Conservation (phyloP, 2,113 vertebrate genomes). For the Sturnus vulgaris region DNA sequence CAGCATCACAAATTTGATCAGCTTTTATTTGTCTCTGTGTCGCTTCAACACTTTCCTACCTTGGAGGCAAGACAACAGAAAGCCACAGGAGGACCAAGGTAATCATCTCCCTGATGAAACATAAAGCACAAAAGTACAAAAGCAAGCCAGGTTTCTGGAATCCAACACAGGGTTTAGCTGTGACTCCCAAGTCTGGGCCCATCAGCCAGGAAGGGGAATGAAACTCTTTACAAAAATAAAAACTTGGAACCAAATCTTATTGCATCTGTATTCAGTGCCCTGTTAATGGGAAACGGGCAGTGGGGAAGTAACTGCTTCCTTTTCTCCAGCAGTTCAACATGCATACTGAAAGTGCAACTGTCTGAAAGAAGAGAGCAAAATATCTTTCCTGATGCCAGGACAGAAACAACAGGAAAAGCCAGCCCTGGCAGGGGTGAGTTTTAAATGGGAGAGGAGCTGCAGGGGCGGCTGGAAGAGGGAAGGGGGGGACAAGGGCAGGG, state of each 20-base stretch:
- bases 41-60: background rate
- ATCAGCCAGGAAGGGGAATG: background rate
- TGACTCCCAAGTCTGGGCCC: background rate
- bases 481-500: background rate
- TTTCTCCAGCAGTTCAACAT: background rate
- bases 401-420: background rate
- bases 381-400: background rate
- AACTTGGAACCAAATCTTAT: background rate
- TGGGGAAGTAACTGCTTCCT: background rate
- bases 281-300: background rate
- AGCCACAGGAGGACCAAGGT: background rate
- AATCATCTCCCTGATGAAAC: background rate
- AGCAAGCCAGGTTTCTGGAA: background rate
- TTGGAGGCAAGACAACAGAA: background rate
- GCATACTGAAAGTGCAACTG: background rate
- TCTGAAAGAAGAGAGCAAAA: background rate
- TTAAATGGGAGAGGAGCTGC: background rate
- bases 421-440: background rate
- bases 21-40: background rate
- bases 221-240: background rate
- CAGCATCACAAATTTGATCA: background rate
- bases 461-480: background rate
- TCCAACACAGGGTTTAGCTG: background rate
- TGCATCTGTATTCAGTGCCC: background rate
- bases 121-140: background rate